Base-by-base conservation (phyloP, 2,888 invertebrate species). In the Himalopsyche kuldschensis region DNA sequence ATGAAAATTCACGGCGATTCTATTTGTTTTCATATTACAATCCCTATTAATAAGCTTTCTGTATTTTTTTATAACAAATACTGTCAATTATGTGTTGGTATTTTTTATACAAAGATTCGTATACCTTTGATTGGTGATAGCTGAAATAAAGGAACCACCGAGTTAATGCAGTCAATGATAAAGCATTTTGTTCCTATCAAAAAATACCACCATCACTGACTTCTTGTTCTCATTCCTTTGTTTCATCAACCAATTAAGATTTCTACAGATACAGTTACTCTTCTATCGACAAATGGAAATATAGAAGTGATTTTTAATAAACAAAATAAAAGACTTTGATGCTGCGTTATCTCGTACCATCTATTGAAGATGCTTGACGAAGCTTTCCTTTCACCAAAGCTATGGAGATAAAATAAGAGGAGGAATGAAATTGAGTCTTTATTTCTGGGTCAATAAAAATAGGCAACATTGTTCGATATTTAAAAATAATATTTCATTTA, bases 181-280 rank as follows among this genome's bases (percentile, higher is more conserved):
- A 20, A 20, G 55, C 55, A 55, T 55, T 55, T 55, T 55, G 3
- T 55, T 55, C 55, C 24, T 55, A 55, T 24, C 20, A 55, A 55
- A 55, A 55, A 55, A 55, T 55, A 55, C 55, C 55, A 55, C 55
- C 55, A 55, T 55, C 55, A 55, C 55, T 55, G 55, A 55, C 20
- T 55, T 32, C n/a, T 27, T 24, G 75, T 30, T 75, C 75, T 27
- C 75, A 20, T 75, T 75, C 75, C 75, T 75, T 75, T 75, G 75
- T 75, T 75, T 75, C 75, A 75, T 31, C 75, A 32, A 75, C 75
- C 75, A 75, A 75, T 75, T 75, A 75, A 75, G 75, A 75, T 75
- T 75, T 75, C 31, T 32, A 75, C 75, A 17, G 75, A 75, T 75
- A 75, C 31, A 31, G 75, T 27, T 75, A 55, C 55, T 55, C 20